Conservation (phyloP, 2,113 vertebrate species). For the Rhabdornis inornatus region DNA sequence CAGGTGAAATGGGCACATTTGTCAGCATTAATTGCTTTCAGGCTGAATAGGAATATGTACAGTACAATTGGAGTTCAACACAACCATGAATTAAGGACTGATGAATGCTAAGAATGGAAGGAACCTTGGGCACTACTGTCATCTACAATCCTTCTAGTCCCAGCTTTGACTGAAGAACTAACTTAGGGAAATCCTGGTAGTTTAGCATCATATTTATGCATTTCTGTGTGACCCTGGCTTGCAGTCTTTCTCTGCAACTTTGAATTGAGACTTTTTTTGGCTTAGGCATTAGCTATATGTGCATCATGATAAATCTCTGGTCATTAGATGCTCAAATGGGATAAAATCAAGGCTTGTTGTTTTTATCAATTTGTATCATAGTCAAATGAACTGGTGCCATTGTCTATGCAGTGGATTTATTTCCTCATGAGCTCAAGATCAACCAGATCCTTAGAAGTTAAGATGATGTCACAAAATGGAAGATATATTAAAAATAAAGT, state of each 20-base stretch:
- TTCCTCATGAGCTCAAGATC: constrained; percentile 18
- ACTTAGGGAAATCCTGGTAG: background rate
- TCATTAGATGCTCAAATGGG: background rate
- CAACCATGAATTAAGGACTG: background rate
- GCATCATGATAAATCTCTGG: background rate
- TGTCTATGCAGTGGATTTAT: background rate
- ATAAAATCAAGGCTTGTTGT: background rate
- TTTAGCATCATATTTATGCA: background rate
- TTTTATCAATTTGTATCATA: background rate
- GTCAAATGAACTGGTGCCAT: background rate
- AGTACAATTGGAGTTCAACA: background rate
- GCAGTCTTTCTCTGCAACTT: background rate
- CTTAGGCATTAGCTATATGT: background rate
- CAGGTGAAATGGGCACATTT: constrained; percentile 69
- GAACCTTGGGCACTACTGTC: background rate
- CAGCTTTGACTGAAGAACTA: background rate
- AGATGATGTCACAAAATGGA: constrained; percentile 22
- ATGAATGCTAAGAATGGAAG: background rate
- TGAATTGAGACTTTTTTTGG: background rate
- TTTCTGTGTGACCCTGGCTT: background rate
- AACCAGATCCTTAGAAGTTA: constrained; percentile 16
- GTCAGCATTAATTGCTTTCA: constrained; percentile 73
- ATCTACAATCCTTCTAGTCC: background rate
- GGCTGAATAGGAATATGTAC: constrained; percentile 29
- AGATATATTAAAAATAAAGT: constrained; percentile 30